Base-by-base conservation (phyloP, 2,888 invertebrate species). In the Brachypterus glaber region DNA sequence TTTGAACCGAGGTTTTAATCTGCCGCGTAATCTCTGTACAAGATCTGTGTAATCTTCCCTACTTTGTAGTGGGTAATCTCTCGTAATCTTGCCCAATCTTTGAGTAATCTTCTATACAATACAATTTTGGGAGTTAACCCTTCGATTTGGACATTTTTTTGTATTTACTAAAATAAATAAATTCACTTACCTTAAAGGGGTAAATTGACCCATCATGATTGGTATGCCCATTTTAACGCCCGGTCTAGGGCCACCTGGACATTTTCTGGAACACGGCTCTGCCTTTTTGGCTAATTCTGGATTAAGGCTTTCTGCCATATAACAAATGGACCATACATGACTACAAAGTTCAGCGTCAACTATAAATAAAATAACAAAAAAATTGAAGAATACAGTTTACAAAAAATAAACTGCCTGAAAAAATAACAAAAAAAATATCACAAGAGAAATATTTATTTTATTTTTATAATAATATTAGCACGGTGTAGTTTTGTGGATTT, bases 251-350 rank as follows among this genome's bases (percentile, higher is more conserved):
- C 80, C 77, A 39, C 77, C 72, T 1, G 82, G 78, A 62, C 85
- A 85, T 14, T 83, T 67, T 40, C 83, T 70, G 0, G 80, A 75
- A 62, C 85, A 85, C 3, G 84, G 82, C 45, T 77, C 77, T 1
- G 83, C 85, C 36, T 56, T 62, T 40, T 63, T 65, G 4, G 71
- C 59, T 2, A 76, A 63, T 16, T 63, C 53, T 0, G 70, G 67
- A 62, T 79, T 76, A 52, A 86, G 62, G 51, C 81, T 82, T 63
- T 84, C 82, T 0, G 85, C 83, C 70, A 84, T 77, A 64, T 79
- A 85, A 62, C 85, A 86, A 47, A 85, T 75, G 3, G 79, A 74
- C 79, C 84, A 82, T 50, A 83, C 79, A 64, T 86, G 85, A 57
- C 84, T 84, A 66, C 85, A 86, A 1, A 86, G 66, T 34, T 82